A percentile compares a stretch with the other conserved stretches of the same genome.
phyloP scores from a whole-genome alignment of 2,797 vertebrate species.

The Calcarius lapponicus region DNA sequence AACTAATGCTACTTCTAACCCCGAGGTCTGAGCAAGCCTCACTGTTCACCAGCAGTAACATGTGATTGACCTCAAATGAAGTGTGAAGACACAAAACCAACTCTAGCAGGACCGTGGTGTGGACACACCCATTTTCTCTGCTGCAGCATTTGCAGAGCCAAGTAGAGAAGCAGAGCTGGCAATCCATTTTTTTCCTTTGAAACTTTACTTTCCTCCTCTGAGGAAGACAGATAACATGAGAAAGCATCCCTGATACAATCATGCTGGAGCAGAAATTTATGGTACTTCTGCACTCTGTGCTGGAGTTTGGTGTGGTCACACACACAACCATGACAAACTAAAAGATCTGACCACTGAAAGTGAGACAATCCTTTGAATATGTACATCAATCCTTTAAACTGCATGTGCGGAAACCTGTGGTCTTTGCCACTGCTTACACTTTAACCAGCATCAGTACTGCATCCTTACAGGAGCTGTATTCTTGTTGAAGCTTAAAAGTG shows the following conservation, averaged over 20 bases:
- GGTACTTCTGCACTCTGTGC: neutral
- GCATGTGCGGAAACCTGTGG: neutral
- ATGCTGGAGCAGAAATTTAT: neutral
- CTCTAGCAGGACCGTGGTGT: neutral
- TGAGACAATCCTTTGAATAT: neutral
- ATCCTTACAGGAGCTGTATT: neutral
- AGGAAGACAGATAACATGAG: neutral
- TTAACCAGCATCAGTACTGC: neutral
- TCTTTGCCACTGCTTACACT: neutral
- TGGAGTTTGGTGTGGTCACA: neutral
- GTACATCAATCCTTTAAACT: neutral
- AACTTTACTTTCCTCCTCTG: neutral
- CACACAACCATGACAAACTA: neutral
- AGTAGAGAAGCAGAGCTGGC: neutral
- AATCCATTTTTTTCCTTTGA: neutral
- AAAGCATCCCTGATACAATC: fast-evolving
- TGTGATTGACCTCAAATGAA: neutral
- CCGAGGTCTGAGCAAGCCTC: neutral
- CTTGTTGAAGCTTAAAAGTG: neutral
- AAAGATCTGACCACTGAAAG: neutral
- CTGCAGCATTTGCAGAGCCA: neutral
- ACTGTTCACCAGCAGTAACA: neutral
- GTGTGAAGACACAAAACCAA: neutral
- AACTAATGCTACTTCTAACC: neutral
- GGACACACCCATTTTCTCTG: fast-evolving